Percentiles rank a stretch among this genome's conserved stretches.
These are phyloP conservation scores for Chironomus riparius DNA, from an alignment of 2,888 invertebrate genomes.

Conservation along the genomic window DNA sequence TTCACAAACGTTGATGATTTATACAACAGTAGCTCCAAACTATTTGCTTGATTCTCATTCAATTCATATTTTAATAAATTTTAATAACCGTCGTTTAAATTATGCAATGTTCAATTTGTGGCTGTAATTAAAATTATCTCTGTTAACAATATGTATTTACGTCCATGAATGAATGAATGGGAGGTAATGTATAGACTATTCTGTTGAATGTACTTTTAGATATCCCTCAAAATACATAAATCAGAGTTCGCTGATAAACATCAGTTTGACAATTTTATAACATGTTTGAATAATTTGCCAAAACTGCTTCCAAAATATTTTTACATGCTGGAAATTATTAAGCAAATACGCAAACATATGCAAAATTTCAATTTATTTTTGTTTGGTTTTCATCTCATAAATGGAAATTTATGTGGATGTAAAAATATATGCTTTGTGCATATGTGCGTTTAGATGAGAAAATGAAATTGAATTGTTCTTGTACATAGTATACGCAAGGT, in stretches of 20 bases:
- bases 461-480: no score
- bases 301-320: neutral
- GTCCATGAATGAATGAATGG: neutral
- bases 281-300: neutral
- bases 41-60: no score
- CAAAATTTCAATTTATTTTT: neutral
- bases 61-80: no score
- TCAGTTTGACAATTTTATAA: neutral
- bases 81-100: neutral
- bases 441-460: no score
- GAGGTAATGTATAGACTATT: neutral
- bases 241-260: slow-evolving; percentile 5
- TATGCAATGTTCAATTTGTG: slow-evolving; percentile 8
- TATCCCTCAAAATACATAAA: neutral
- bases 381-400: neutral
- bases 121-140: slow-evolving; percentile 18
- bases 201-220: slow-evolving; percentile 6
- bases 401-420: neutral
- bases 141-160: neutral
- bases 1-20: no score
- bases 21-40: no score
- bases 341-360: no score
- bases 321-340: no score
- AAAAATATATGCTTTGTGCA: no score
- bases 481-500: no score